phyloP scores from a whole-genome alignment of 2,797 vertebrate species.

The Enoplosus armatus region DNA sequence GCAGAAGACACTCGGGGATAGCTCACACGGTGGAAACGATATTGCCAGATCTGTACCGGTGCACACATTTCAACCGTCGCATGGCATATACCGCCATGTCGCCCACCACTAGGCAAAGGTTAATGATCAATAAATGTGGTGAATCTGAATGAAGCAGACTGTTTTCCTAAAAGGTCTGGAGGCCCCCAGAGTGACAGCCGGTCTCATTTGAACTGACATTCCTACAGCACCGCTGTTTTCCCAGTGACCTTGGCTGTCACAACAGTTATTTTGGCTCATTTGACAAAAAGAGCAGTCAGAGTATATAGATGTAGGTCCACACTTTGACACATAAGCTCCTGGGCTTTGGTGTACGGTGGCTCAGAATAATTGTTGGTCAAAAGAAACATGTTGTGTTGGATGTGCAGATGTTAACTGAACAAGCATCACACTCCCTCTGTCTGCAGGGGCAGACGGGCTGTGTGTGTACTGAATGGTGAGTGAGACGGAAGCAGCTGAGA shows the following conservation, averaged over 20 bases:
- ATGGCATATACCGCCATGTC: too few species aligned
- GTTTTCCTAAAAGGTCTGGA: slow-evolving; percentile 22
- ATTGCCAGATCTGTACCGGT: too few species aligned
- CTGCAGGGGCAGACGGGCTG: slow-evolving; percentile 34
- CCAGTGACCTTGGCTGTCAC: slow-evolving; percentile 74
- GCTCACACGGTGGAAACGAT: too few species aligned
- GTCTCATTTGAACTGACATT: slow-evolving; percentile 58
- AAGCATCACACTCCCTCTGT: slow-evolving; percentile 24
- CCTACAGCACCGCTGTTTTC: slow-evolving; percentile 60
- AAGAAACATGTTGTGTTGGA: slow-evolving; percentile 22
- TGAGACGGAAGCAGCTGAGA: slow-evolving; percentile 3
- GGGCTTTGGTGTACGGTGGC: slow-evolving; percentile 10
- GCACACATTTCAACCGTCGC: too few species aligned
- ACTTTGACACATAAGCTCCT: slow-evolving; percentile 47
- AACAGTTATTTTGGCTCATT: slow-evolving; percentile 65
- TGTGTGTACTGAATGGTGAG: slow-evolving; percentile 24
- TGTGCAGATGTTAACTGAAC: slow-evolving; percentile 35
- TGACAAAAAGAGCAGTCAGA: slow-evolving; percentile 66
- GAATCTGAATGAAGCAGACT: slow-evolving; percentile 22
- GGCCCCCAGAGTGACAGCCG: slow-evolving; percentile 63
- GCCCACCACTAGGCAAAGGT: too few species aligned
- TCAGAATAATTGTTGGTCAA: slow-evolving; percentile 28
- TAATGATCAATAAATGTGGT: slow-evolving; percentile 17
- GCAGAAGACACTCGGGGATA: too few species aligned
- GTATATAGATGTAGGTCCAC: slow-evolving; percentile 32